phyloP scores from a whole-genome alignment of 2,113 vertebrate species.

The Ochotona princeps region DNA sequence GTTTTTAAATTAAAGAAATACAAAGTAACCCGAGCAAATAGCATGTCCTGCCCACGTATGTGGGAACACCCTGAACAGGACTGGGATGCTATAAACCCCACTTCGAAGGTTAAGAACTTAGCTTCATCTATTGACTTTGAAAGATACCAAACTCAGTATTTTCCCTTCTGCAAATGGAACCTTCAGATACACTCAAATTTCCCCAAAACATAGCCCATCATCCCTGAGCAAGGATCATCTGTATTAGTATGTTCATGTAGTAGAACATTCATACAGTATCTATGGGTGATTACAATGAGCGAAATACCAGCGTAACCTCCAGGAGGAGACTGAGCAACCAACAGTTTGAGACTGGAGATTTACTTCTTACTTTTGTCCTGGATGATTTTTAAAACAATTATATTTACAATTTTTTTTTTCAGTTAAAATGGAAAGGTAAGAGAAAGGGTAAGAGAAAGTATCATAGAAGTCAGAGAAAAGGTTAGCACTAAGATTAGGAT shows the following conservation, averaged over 20 bases:
- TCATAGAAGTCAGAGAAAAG: background rate
- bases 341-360: background rate
- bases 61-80: background rate
- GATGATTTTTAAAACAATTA: background rate
- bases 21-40: background rate
- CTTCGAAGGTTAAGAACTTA: background rate
- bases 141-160: background rate
- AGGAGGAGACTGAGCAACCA: background rate
- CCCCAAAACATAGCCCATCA: background rate
- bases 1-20: conserved; percentile 23
- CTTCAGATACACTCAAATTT: background rate
- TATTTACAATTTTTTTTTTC: too few relatives aligned
- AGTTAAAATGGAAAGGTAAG: too few relatives aligned
- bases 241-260: background rate
- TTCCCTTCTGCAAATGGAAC: background rate
- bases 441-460: background rate
- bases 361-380: background rate
- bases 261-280: background rate
- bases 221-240: background rate
- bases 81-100: background rate
- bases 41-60: too few relatives aligned
- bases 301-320: background rate
- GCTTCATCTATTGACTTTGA: background rate
- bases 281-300: background rate
- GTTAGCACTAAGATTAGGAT: background rate